Base-by-base conservation (phyloP, 2,113 vertebrate species). In the Pongo pygmaeus region DNA sequence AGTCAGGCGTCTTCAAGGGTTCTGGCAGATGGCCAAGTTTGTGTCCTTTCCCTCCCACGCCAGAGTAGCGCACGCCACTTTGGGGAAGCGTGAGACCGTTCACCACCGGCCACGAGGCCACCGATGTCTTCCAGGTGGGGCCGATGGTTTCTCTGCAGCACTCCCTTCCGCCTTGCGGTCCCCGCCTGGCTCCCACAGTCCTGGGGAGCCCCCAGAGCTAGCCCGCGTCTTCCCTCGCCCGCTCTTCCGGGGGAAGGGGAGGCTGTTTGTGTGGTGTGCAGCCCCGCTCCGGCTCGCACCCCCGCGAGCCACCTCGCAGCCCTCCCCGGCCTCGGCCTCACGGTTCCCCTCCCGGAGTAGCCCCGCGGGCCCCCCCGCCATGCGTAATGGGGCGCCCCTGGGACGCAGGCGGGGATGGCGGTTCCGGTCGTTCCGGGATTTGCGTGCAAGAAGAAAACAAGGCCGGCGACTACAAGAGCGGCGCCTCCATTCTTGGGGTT, bases 351-450 rank as follows among this genome's bases (percentile, higher is more conserved):
- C 78, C 32, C 4, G 23, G 32, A 84, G 67, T 48, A 22, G 84
- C 89, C 67, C 78, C 5, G 67, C n/a, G 84, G 96, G 88, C 92
- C 67, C 86, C 83, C 80, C 72, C 91, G 38, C 67, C 40, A 17
- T 13, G 78, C 74, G 40, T 80, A 91, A 74, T 67, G 85, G 89
- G 95, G 91, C 48, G 74, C 97, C 96, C 95, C 77, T 74, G 96
- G 96, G 95, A 96, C 91, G 57, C 91, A 77, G 79, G 67, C 93
- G 14, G 79, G 94, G 93, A 98, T 86, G 93, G 97, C 86, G 79
- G 96, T 95, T 97, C 97, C 69, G 85, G 94, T 85, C 84, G 91
- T 97, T 97, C 91, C 59, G 78, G 96, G 95, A 97, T 97, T 97
- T 97, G 89, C 89, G 57, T 93, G 85, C 48, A 38, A 96, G 91